These are phyloP conservation scores for Drosophila meridiana DNA, from an alignment of 2,888 invertebrate species.

Conservation along the genomic window DNA sequence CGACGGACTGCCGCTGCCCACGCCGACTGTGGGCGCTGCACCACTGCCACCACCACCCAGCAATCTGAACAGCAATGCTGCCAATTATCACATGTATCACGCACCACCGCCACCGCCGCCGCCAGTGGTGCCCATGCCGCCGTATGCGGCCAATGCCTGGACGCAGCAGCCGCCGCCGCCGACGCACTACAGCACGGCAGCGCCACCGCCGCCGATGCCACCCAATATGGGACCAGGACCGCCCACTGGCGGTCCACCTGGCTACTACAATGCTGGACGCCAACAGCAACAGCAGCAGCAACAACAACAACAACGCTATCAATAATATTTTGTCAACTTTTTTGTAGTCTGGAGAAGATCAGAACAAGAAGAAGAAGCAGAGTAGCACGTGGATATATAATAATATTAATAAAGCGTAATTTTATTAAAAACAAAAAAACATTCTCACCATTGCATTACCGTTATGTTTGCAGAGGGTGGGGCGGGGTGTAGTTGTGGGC, in stretches of 20 bases:
- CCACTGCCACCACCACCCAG: constrained; percentile 37
- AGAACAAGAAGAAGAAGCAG: neutral
- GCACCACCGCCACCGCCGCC: constrained; percentile 81
- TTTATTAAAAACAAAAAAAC: constrained; percentile 65
- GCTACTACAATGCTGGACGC: constrained; percentile 59
- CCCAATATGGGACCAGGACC: constrained; percentile 52
- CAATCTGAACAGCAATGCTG: constrained; percentile 46
- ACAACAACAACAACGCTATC: constrained; percentile 53
- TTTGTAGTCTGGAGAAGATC: constrained; percentile 10
- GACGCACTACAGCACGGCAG: constrained; percentile 54
- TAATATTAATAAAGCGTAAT: constrained; percentile 77
- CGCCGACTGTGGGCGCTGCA: constrained; percentile 19
- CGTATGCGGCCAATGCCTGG: constrained; percentile 62
- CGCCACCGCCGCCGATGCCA: constrained; percentile 61
- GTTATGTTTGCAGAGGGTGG: neutral
- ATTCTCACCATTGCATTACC: constrained; percentile 45
- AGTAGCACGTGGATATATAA: constrained; percentile 26
- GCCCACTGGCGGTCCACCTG: constrained; percentile 28
- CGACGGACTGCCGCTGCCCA: constrained; percentile 53
- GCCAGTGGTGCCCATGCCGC: constrained; percentile 61
- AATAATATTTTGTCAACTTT: constrained; percentile 27
- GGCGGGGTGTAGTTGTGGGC: neutral
- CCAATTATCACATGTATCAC: constrained; percentile 71
- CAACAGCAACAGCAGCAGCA: constrained; percentile 62
- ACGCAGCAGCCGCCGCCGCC: constrained; percentile 60